Evolutionary conservation across 2,797 vertebrate species (phyloP).

Genomic region (Oryzias dopingdopingensis): DNA sequence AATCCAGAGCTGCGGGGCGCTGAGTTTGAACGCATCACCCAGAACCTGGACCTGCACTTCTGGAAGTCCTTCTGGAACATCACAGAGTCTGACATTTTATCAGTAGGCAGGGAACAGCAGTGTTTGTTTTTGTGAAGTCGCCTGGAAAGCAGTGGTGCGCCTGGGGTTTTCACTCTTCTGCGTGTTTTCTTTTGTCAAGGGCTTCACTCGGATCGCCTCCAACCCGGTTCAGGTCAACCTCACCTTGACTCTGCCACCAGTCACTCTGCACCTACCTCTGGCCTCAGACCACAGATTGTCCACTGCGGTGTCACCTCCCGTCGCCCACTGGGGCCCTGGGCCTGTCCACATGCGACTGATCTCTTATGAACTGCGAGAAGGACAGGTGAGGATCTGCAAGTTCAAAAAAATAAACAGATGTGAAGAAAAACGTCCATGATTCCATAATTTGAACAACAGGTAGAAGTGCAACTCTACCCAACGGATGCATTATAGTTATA

Average conservation of each 20-base stretch:
- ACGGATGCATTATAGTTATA: too few species aligned
- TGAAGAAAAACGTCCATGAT: too few species aligned
- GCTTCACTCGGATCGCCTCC: conserved; percentile 72
- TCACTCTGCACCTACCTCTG: conserved; percentile 67
- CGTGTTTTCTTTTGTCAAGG: conserved; percentile 47
- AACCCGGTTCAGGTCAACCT: conserved; percentile 72
- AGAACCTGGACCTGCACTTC: conserved; percentile 80
- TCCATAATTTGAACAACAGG: too few species aligned
- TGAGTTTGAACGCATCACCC: conserved; percentile 80
- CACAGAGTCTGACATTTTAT: conserved; percentile 75
- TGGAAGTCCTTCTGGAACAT: conserved; percentile 85
- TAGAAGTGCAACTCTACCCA: too few species aligned
- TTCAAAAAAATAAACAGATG: too few species aligned
- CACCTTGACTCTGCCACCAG: conserved; percentile 70
- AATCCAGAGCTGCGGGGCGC: conserved; percentile 78
- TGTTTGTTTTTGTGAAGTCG: neutral
- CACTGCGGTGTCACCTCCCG: conserved; percentile 64
- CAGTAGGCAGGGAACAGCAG: conserved; percentile 65
- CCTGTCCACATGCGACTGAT: conserved; percentile 76
- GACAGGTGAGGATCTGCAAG: conserved; percentile 66
- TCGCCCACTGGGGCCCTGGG: conserved; percentile 78
- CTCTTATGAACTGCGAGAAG: conserved; percentile 72
- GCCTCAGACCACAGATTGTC: conserved; percentile 69
- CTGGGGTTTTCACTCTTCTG: neutral
- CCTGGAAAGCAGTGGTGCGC: neutral